Evolutionary conservation across 2,888 invertebrate species (phyloP).

Genomic region (Ganaspis brasiliensis): DNA sequence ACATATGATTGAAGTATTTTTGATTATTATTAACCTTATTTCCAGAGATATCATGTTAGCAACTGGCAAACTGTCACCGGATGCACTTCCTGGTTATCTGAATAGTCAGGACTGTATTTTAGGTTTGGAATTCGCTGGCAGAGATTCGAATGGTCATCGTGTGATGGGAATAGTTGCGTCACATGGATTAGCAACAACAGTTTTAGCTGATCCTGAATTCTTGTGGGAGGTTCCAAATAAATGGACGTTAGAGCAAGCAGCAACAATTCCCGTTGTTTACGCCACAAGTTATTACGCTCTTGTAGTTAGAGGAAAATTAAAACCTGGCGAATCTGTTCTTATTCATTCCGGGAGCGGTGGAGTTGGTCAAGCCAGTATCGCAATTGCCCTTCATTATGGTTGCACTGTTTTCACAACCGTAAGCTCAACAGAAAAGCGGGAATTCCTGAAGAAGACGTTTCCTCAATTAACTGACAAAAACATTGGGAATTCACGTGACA

Average conservation of each 20-base stretch:
- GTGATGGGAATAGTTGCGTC: constrained; percentile 97
- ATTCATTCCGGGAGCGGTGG: constrained; percentile 98
- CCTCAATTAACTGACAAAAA: constrained; percentile 84
- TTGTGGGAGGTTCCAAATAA: constrained; percentile 93
- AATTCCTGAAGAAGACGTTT: constrained; percentile 93
- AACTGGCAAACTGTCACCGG: constrained; percentile 97
- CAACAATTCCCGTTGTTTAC: constrained; percentile 97
- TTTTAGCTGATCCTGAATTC: constrained; percentile 91
- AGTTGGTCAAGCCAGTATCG: constrained; percentile 98
- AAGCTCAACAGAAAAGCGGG: constrained; percentile 92
- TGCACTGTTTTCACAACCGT: constrained; percentile 96
- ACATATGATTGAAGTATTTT: too few species aligned
- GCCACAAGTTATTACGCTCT: constrained; percentile 96
- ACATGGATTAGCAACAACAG: constrained; percentile 93
- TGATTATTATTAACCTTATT: constrained; percentile 76
- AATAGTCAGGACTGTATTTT: constrained; percentile 96
- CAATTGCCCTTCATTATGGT: constrained; percentile 94
- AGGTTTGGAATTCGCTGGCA: constrained; percentile 96
- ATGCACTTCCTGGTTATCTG: constrained; percentile 95
- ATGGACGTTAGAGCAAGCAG: constrained; percentile 95
- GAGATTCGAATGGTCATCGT: constrained; percentile 87
- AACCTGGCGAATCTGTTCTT: constrained; percentile 91
- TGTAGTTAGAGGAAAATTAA: constrained; percentile 92
- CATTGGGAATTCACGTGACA: constrained; percentile 96
- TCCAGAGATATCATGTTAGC: constrained; percentile 97